Evolutionary conservation across 1,140 invertebrate species (phyloP).

Genomic region (Pollicipes pollicipes): DNA sequence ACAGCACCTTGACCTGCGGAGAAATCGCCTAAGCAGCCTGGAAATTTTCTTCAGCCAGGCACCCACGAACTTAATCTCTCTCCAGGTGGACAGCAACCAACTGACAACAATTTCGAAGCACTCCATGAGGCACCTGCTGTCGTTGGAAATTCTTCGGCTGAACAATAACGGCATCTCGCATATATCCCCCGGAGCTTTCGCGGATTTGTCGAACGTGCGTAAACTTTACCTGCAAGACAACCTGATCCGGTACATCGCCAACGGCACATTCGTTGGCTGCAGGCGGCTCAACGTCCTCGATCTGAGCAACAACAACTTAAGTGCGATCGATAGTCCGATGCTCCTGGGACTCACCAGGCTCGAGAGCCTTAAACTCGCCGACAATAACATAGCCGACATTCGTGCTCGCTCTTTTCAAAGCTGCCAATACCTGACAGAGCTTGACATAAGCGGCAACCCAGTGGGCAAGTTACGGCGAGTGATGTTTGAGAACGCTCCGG

Average conservation of each 20-base stretch:
- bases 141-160: constrained; percentile 64
- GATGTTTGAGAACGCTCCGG: constrained; percentile 40
- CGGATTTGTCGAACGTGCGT: constrained; percentile 24
- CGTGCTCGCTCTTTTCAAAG: constrained; percentile 27
- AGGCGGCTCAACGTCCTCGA: constrained; percentile 13
- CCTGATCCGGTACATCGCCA: constrained; percentile 14
- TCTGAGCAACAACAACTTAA: constrained; percentile 16
- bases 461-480: constrained; percentile 22
- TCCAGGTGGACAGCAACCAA: not conserved
- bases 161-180: constrained; percentile 58
- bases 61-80: not conserved
- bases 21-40: constrained; percentile 35
- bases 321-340: constrained; percentile 13
- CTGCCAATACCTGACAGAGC: constrained; percentile 30
- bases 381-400: constrained; percentile 40
- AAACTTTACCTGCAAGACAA: constrained; percentile 18
- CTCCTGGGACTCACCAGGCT: constrained; percentile 17
- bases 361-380: constrained; percentile 14
- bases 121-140: constrained; percentile 41
- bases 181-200: constrained; percentile 56
- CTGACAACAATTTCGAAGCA: constrained; percentile 58
- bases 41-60: not conserved
- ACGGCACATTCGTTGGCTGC: constrained; percentile 17
- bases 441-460: constrained; percentile 40
- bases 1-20: constrained; percentile 73